Conservation (phyloP, 2,113 vertebrate species). For the Cynopterus brachyotis region DNA sequence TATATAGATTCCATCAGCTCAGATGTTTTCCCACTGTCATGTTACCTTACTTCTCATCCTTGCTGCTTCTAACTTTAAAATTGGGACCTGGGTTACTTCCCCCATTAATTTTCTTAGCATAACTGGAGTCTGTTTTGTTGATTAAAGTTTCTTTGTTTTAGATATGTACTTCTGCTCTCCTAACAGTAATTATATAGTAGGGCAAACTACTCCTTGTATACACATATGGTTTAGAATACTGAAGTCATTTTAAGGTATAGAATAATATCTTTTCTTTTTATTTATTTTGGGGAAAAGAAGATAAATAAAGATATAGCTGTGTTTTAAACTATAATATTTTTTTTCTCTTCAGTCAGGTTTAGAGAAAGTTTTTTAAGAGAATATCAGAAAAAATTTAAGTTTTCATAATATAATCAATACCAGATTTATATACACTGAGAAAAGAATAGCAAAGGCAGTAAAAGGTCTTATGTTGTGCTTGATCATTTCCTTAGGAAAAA, state of each 20-base stretch:
- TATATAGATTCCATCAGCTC: not conserved
- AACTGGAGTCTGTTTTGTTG: not conserved
- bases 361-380: not conserved
- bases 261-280: not conserved
- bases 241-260: not conserved
- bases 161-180: not conserved
- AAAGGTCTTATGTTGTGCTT: not conserved
- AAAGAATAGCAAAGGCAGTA: not conserved
- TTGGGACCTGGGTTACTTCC: not conserved
- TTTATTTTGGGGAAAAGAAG: not conserved
- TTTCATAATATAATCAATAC: not conserved
- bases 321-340: not conserved
- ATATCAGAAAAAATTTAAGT: not conserved
- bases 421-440: not conserved
- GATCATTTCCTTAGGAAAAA: not conserved
- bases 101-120: not conserved
- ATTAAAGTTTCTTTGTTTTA: not conserved
- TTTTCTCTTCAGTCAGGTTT: not conserved
- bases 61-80: not conserved
- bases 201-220: not conserved
- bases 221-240: not conserved
- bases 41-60: not conserved
- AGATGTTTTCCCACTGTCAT: not conserved
- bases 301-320: not conserved
- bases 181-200: not conserved